These are phyloP conservation scores for Drosophila mercatorum DNA, from an alignment of 2,888 invertebrate genomes.

Conservation along the genomic window DNA sequence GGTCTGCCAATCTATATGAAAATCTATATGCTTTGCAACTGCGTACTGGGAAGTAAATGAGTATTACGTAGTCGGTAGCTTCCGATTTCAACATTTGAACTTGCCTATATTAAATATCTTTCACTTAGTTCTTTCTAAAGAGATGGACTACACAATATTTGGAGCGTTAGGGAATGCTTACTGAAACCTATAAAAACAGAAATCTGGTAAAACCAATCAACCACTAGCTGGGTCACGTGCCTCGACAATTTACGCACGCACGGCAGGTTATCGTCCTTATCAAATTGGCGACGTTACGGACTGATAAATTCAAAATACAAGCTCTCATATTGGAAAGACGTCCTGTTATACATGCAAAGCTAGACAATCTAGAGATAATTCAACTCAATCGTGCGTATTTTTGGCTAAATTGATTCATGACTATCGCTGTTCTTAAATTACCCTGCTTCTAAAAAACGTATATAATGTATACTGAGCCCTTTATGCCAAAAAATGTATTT, in stretches of 20 bases:
- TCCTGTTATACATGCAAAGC: slow-evolving; percentile 2
- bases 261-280: slow-evolving; percentile 19
- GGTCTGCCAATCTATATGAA: too few species aligned
- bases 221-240: slow-evolving; percentile 43
- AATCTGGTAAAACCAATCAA: slow-evolving; percentile 31
- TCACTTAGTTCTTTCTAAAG: not conserved
- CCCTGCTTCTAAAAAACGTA: not conserved
- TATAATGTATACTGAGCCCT: not conserved
- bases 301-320: slow-evolving; percentile 24
- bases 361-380: slow-evolving; percentile 3
- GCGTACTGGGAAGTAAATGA: too few species aligned
- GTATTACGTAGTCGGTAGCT: too few species aligned
- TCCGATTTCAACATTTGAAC: too few species aligned
- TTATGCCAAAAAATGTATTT: not conserved
- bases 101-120: not conserved
- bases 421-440: not conserved
- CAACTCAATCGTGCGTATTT: slow-evolving; percentile 41
- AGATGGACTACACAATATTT: not conserved
- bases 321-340: not conserved
- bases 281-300: slow-evolving; percentile 4
- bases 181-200: not conserved
- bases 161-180: not conserved
- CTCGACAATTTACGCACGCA: slow-evolving; percentile 51
- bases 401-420: slow-evolving; percentile 24
- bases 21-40: too few species aligned